Percentiles rank a stretch among this genome's conserved stretches.
These are phyloP conservation scores for Nannobrachium achirus DNA, from an alignment of 2,113 vertebrate species.

Conservation along the genomic window DNA sequence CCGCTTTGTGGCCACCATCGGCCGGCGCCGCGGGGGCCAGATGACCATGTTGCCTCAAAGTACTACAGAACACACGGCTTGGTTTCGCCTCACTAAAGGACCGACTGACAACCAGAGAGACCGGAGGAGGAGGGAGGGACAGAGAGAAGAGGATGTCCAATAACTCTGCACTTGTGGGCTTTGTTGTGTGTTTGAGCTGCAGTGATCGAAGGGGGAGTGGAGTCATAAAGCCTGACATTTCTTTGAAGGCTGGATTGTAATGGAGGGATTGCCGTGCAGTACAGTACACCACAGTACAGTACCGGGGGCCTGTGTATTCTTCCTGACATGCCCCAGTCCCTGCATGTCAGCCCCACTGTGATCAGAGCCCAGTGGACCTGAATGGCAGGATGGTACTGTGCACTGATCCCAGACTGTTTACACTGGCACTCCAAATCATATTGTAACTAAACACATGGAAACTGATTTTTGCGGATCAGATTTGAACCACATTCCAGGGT, in stretches of 20 bases:
- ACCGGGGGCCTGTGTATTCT: slow-evolving; percentile 72
- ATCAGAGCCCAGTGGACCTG: slow-evolving; percentile 71
- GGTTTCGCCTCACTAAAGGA: slow-evolving; percentile 83
- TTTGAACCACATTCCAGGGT: no score
- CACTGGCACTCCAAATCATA: no score
- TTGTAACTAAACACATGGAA: no score
- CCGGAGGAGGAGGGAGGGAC: slow-evolving; percentile 61
- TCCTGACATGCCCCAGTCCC: slow-evolving; percentile 70
- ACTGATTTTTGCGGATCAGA: no score
- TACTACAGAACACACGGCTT: slow-evolving; percentile 70
- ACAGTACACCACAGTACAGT: slow-evolving; percentile 66
- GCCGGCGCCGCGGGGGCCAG: slow-evolving; percentile 64
- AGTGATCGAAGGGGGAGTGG: slow-evolving; percentile 71
- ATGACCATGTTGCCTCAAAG: slow-evolving; percentile 80
- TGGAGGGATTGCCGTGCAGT: slow-evolving; percentile 65
- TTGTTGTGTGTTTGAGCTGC: slow-evolving; percentile 76
- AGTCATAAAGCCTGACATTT: slow-evolving; percentile 83
- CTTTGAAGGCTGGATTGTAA: slow-evolving; percentile 81
- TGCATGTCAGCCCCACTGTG: slow-evolving; percentile 75
- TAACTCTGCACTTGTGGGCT: slow-evolving; percentile 65
- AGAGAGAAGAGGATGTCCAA: slow-evolving; percentile 69
- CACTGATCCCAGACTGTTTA: slow-evolving; percentile 31
- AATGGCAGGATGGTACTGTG: slow-evolving; percentile 60
- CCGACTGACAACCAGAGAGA: slow-evolving; percentile 78
- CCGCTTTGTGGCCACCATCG: slow-evolving; percentile 69